Evolutionary conservation across 2,888 invertebrate genomes (phyloP).

Genomic region (Sceliomorpha sp.): DNA sequence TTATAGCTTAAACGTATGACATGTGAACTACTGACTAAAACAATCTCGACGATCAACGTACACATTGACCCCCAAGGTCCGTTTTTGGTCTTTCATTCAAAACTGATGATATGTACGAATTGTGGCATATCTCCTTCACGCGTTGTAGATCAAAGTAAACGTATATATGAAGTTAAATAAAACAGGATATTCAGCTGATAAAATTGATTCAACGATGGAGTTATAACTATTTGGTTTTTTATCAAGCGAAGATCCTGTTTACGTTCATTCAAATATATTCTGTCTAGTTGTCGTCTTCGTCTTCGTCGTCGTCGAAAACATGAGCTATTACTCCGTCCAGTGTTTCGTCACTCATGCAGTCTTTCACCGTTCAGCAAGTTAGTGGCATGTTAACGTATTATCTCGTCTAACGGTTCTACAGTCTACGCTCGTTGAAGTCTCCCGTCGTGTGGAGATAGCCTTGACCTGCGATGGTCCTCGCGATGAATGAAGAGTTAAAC

Average conservation of each 20-base stretch:
- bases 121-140: slow-evolving; percentile 42
- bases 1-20: slow-evolving; percentile 67
- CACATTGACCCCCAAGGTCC: slow-evolving; percentile 43
- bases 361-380: slow-evolving; percentile 43
- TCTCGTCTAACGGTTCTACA: slow-evolving; percentile 48
- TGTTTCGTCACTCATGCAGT: slow-evolving; percentile 38
- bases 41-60: slow-evolving; percentile 56
- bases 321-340: slow-evolving; percentile 38
- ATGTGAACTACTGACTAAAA: slow-evolving; percentile 67
- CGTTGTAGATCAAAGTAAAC: slow-evolving; percentile 16
- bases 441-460: slow-evolving; percentile 45
- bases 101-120: slow-evolving; percentile 41
- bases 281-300: slow-evolving; percentile 35
- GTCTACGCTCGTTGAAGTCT: slow-evolving; percentile 40
- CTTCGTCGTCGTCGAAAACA: slow-evolving; percentile 19
- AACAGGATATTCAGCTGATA: slow-evolving; percentile 8
- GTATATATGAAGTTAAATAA: slow-evolving; percentile 9
- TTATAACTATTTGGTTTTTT: too few species aligned
- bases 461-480: slow-evolving; percentile 47
- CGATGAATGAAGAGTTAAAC: slow-evolving; percentile 49
- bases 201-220: too few species aligned
- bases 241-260: too few species aligned
- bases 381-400: slow-evolving; percentile 23
- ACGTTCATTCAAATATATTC: neutral
- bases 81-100: slow-evolving; percentile 37